Conservation (phyloP, 30 jellyfish, hydroid and myxozoan genomes). For the Aurelia coerulea region DNA sequence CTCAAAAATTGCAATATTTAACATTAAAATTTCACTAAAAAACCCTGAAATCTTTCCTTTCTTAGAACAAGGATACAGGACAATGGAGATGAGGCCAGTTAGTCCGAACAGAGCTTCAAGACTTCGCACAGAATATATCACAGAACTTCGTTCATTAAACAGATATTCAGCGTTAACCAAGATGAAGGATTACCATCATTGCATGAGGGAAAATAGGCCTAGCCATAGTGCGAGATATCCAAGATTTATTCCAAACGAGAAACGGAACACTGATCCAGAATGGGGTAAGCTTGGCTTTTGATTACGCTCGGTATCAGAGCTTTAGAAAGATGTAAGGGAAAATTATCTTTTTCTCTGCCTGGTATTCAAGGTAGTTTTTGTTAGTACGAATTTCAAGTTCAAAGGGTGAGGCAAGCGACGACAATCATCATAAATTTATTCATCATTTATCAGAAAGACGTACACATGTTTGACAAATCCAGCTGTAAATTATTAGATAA, state of each 20-base stretch:
- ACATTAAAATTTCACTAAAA: too few species aligned
- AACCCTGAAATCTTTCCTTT: background rate
- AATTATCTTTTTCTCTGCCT: too few species aligned
- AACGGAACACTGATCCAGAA: conserved; percentile 46
- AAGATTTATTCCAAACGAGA: conserved; percentile 21
- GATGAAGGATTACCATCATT: conserved; percentile 39
- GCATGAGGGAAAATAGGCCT: conserved; percentile 41
- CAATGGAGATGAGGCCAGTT: background rate
- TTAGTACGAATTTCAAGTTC: too few species aligned
- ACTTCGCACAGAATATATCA: conserved; percentile 32
- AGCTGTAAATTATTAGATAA: too few species aligned
- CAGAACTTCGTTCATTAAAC: conserved; percentile 30
- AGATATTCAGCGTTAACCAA: conserved; percentile 14
- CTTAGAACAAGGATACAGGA: conserved; percentile 7
- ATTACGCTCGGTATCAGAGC: too few species aligned
- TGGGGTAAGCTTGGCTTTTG: conserved; percentile 25
- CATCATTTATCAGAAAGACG: too few species aligned
- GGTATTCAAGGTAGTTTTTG: too few species aligned
- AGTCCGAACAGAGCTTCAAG: conserved; percentile 37
- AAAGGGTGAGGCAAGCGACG: too few species aligned
- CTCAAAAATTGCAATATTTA: too few species aligned
- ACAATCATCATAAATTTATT: too few species aligned
- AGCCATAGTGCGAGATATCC: conserved; percentile 70
- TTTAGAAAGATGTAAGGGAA: too few species aligned
- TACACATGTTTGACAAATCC: too few species aligned